A percentile compares a stretch with the other conserved stretches of the same genome.
phyloP scores from a whole-genome alignment of 2,797 vertebrate species.

The Spinus pinus region DNA sequence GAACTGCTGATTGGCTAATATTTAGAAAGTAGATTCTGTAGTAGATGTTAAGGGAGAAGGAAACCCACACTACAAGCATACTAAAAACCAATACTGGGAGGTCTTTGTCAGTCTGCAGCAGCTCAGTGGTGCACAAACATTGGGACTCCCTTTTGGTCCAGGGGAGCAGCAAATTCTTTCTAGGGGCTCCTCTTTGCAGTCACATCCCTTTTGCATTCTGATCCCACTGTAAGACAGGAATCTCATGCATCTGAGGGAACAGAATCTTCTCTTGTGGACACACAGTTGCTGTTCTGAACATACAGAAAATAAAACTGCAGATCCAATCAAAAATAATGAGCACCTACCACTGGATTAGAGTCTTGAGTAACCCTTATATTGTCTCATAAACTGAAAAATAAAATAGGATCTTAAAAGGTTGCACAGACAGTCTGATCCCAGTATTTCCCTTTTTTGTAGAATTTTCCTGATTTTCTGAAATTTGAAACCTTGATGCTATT shows the following conservation, averaged over 20 bases:
- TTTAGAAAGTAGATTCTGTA: neutral
- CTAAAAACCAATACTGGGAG: neutral
- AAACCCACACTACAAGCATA: neutral
- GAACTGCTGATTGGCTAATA: neutral
- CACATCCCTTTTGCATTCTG: neutral
- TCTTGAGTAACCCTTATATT: neutral
- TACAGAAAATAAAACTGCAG: neutral
- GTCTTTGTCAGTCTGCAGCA: neutral
- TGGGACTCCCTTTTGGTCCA: neutral
- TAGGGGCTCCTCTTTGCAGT: neutral
- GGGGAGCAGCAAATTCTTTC: neutral
- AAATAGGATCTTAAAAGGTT: neutral
- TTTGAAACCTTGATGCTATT: neutral
- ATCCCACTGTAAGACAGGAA: neutral
- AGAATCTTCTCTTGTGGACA: neutral
- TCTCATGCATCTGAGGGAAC: neutral
- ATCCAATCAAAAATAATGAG: neutral
- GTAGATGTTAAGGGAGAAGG: neutral
- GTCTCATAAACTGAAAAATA: neutral
- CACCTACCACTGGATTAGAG: neutral
- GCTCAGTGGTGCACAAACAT: neutral
- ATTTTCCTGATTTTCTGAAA: neutral
- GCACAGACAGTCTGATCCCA: neutral
- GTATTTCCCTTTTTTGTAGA: neutral
- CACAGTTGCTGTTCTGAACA: neutral